A percentile compares a stretch with the other conserved stretches of the same genome.
Evolutionary conservation across 2,888 invertebrate species (phyloP).

Genomic region (Cheilosia vulpina): DNA sequence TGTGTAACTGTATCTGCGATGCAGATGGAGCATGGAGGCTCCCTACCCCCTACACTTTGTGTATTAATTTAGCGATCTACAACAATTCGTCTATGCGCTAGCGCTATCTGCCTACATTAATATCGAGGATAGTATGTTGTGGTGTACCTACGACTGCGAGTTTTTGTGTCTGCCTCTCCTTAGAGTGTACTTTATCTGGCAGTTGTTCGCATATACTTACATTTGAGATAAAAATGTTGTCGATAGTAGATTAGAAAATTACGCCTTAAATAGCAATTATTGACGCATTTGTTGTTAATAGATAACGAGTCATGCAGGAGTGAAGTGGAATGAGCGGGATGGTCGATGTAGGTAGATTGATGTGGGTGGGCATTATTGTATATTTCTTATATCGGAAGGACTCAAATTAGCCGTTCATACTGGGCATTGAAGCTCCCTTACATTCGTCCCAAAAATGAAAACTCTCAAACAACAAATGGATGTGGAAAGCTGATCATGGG

Average conservation of each 20-base stretch:
- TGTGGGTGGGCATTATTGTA: no score
- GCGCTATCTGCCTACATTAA: slow-evolving; percentile 12
- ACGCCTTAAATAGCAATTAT: slow-evolving; percentile 76
- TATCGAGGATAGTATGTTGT: slow-evolving; percentile 18
- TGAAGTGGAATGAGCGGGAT: slow-evolving; percentile 5
- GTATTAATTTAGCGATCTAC: slow-evolving; percentile 44
- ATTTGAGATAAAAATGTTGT: slow-evolving; percentile 32
- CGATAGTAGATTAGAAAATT: slow-evolving; percentile 72
- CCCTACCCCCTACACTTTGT: background rate
- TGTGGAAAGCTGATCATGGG: no score
- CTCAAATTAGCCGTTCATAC: no score
- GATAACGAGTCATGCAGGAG: slow-evolving; percentile 74
- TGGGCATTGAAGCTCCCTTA: no score
- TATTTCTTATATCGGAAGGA: no score
- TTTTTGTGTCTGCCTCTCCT: slow-evolving; percentile 6
- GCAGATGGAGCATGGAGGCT: background rate
- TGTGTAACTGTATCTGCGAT: background rate
- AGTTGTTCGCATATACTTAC: slow-evolving; percentile 10
- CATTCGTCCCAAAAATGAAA: no score
- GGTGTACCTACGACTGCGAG: background rate
- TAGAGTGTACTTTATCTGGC: background rate
- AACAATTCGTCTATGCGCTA: slow-evolving; percentile 24
- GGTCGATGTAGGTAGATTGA: no score
- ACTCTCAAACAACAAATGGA: no score
- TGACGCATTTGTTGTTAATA: slow-evolving; percentile 76